Conservation (phyloP, 2,797 vertebrate genomes). For the Thripadectes ignobilis region DNA sequence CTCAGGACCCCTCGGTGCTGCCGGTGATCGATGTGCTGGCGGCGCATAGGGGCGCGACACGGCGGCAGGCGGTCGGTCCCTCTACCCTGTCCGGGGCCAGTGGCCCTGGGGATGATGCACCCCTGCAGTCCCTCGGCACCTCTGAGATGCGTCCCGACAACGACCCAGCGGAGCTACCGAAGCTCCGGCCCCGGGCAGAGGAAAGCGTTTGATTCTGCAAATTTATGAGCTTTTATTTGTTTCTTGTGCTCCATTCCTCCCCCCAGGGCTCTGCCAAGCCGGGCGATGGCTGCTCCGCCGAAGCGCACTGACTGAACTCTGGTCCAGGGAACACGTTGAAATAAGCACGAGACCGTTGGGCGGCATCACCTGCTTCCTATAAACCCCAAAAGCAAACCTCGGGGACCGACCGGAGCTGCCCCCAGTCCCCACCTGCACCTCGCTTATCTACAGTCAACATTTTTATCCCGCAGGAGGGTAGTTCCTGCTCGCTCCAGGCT, state of each 20-base stretch:
- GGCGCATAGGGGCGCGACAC: background rate
- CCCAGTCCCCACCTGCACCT: slow-evolving; percentile 43
- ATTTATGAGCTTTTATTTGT: background rate
- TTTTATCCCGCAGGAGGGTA: slow-evolving; percentile 64
- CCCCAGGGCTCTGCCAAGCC: background rate
- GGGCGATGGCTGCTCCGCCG: background rate
- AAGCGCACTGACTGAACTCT: background rate
- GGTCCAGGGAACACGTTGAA: background rate
- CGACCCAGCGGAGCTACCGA: background rate
- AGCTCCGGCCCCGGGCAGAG: background rate
- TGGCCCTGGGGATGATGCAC: background rate
- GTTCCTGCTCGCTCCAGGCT: slow-evolving; percentile 67
- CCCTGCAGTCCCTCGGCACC: too few relatives aligned
- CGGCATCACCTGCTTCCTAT: slow-evolving; percentile 58
- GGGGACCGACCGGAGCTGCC: background rate
- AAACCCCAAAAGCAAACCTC: slow-evolving; percentile 16
- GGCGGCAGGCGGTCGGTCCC: background rate
- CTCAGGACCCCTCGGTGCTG: background rate
- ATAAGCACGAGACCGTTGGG: slow-evolving; percentile 19
- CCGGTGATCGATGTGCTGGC: background rate
- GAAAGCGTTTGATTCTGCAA: background rate
- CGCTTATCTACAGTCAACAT: slow-evolving; percentile 80
- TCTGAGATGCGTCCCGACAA: background rate
- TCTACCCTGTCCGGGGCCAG: background rate
- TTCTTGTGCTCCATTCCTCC: background rate